phyloP scores from a whole-genome alignment of 2,888 invertebrate species.

The Seira musarum region DNA sequence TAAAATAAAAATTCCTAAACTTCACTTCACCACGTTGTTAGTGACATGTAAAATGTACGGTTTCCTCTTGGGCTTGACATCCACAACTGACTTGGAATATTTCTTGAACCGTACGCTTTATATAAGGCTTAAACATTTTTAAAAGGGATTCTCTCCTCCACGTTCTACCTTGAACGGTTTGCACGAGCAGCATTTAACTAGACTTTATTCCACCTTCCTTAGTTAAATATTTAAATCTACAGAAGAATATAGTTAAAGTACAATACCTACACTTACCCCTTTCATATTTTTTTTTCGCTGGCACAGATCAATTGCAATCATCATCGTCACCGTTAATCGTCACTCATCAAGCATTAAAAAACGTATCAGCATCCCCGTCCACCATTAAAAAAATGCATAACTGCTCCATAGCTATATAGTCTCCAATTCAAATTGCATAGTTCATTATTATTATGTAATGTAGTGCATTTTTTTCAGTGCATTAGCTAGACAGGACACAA shows the following conservation, averaged over 20 bases:
- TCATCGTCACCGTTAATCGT: not conserved
- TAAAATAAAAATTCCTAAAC: constrained; percentile 10
- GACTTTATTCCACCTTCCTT: not conserved
- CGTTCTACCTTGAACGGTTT: constrained; percentile 48
- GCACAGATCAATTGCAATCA: constrained; percentile 36
- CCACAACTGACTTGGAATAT: constrained; percentile 31
- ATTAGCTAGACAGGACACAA: too few species aligned
- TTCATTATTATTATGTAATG: too few species aligned
- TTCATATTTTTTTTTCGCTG: constrained; percentile 28
- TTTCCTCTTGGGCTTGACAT: not conserved
- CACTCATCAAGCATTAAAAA: too few species aligned
- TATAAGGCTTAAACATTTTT: constrained; percentile 12
- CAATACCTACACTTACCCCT: not conserved
- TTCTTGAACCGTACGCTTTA: constrained; percentile 28
- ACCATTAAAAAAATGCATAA: too few species aligned
- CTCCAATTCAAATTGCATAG: too few species aligned
- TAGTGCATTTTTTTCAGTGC: too few species aligned
- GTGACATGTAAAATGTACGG: too few species aligned
- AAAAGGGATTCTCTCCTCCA: constrained; percentile 29
- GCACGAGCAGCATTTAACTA: constrained; percentile 34
- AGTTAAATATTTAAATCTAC: too few species aligned
- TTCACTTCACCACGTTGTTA: not conserved
- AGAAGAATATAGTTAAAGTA: not conserved
- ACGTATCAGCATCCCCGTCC: too few species aligned
- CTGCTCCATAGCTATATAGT: too few species aligned